Evolutionary conservation across 2,797 vertebrate species (phyloP).

Genomic region (Hafferia zeledoni): DNA sequence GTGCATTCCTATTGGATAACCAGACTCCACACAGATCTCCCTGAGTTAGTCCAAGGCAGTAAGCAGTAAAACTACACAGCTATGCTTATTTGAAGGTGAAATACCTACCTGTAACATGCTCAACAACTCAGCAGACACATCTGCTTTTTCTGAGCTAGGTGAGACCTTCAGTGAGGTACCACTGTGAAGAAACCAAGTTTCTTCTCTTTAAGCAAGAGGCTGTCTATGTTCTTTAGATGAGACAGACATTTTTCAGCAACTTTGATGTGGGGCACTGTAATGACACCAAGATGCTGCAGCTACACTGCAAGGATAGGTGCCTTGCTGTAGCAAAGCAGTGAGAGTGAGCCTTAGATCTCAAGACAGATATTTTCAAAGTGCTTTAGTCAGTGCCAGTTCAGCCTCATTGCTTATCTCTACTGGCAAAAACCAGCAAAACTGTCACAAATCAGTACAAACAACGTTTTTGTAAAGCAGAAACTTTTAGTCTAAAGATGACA

Average conservation of each 20-base stretch:
- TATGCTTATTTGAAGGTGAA: neutral
- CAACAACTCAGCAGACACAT: too few relatives aligned
- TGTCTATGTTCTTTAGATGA: neutral
- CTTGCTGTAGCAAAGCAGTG: neutral
- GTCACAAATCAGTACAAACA: neutral
- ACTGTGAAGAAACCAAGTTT: neutral
- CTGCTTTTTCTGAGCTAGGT: neutral
- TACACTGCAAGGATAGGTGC: neutral
- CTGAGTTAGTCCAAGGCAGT: neutral
- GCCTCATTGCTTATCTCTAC: neutral
- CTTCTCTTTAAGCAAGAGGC: neutral
- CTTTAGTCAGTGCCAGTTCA: neutral
- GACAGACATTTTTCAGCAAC: neutral
- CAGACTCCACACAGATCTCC: neutral
- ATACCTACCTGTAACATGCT: neutral
- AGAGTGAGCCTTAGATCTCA: neutral
- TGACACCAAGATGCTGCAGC: neutral
- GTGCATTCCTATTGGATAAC: neutral
- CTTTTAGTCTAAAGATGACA: neutral
- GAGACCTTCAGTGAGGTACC: neutral
- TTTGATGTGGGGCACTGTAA: neutral
- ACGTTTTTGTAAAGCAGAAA: neutral
- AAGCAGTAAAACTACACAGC: neutral
- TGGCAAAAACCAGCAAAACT: neutral
- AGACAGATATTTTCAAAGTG: neutral